Conservation (phyloP, 1,140 invertebrate species). For the Psilanteris sp. region DNA sequence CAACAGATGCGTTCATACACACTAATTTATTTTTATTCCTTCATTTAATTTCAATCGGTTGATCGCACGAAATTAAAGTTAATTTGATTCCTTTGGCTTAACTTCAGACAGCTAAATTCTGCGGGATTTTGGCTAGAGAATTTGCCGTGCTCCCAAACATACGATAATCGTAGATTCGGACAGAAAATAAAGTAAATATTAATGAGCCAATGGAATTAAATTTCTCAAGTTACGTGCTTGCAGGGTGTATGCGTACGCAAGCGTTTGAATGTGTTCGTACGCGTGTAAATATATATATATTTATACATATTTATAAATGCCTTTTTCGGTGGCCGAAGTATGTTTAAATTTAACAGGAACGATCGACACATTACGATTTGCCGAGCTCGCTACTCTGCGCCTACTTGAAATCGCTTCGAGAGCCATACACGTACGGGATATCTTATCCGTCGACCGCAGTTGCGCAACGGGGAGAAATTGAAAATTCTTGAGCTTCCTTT, state of each 20-base stretch:
- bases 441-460: slow-evolving; percentile 59
- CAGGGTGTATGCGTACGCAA: background rate
- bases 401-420: slow-evolving; percentile 48
- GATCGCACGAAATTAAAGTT: slow-evolving; percentile 12
- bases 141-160: slow-evolving; percentile 10
- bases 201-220: slow-evolving; percentile 29
- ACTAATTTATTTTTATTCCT: too few relatives aligned
- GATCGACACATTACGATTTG: slow-evolving; percentile 46
- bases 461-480: slow-evolving; percentile 54
- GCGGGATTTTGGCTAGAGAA: background rate
- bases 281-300: background rate
- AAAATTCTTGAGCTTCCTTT: slow-evolving; percentile 55
- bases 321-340: slow-evolving; percentile 1
- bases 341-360: slow-evolving; percentile 29
- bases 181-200: slow-evolving; percentile 35
- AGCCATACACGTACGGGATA: slow-evolving; percentile 53
- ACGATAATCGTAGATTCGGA: slow-evolving; percentile 17
- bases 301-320: slow-evolving; percentile 2
- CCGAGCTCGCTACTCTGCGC: slow-evolving; percentile 40
- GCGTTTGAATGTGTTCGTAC: too few relatives aligned
- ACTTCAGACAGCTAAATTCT: slow-evolving; percentile 28
- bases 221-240: slow-evolving; percentile 1
- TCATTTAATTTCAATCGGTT: slow-evolving; percentile 10
- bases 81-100: slow-evolving; percentile 8
- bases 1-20: too few relatives aligned